Base-by-base conservation (phyloP, 2,888 invertebrate species). In the Cryptocephalus moraei region DNA sequence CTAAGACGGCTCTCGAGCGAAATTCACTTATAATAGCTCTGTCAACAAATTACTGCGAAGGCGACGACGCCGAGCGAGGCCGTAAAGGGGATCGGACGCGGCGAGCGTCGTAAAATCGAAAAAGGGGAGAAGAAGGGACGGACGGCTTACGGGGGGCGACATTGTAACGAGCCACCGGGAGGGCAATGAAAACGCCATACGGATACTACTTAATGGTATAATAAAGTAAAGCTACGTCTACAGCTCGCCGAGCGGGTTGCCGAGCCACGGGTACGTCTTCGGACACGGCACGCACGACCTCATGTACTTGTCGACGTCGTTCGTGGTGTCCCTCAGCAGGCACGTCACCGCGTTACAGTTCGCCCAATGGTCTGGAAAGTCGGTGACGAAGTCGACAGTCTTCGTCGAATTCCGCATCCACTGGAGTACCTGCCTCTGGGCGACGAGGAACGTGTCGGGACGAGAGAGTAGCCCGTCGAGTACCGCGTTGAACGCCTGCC, bases 391-490 rank as follows among this genome's bases (percentile, higher is more conserved):
- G 12, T 62, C 49, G 0, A 52, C 49, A 9, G 67, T 2, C n/a
- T 64, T 53, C 8, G 64, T 63, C 8, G 74, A 74, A 46, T 68
- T 65, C 49, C 67, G 64, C 4, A 70, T 58, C 73, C 73, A 75
- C 13, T 71, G 66, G 2, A 72, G 51, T 0, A 71, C 67, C 54
- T 73, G 66, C 32, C 55, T 53, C 11, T 72, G 64, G 14, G 68
- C 66, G 9, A 74, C 70, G 42, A 75, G 53, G 55, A 69, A 75
- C 3, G 72, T 69, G 48, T 74, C 73, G 6, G 56, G 39, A 6
- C 58, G 46, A 0, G 45, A 49, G 8, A 48, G 50, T 32, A 73
- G 46, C 43, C 62, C 55, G 40, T 73, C 68, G 46, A 75, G 52
- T 49, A 72, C 72, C 48, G 60, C 53, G 2, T 33, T 44, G 14